Percentiles rank a stretch among this genome's conserved stretches.
Conservation (phyloP, 1,140 invertebrate genomes). For the Trichonephila inaurata region DNA sequence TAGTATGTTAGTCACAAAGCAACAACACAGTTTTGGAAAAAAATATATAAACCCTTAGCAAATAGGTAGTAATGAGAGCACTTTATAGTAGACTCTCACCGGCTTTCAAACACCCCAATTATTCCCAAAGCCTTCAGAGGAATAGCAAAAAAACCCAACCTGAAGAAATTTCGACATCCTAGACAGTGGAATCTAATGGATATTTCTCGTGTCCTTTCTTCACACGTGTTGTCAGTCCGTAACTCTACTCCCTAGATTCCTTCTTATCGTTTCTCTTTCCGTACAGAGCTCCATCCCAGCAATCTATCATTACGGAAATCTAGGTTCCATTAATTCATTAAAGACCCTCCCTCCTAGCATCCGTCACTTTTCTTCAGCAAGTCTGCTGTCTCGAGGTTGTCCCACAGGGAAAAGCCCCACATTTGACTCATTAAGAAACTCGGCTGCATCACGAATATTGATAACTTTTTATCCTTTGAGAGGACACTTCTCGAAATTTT, state of each 20-base stretch:
- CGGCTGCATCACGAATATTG: constrained; percentile 50
- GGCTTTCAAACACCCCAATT: constrained; percentile 11
- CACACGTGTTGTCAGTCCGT: constrained; percentile 54
- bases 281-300: constrained; percentile 31
- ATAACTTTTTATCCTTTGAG: constrained; percentile 58
- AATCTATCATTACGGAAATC: constrained; percentile 72
- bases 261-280: constrained; percentile 44
- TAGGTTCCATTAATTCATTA: constrained; percentile 74
- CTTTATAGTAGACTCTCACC: constrained; percentile 16
- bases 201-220: constrained; percentile 39
- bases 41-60: constrained; percentile 2
- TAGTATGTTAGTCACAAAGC: not conserved
- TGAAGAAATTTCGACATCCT: not conserved
- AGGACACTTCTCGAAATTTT: constrained; percentile 15
- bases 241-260: constrained; percentile 60
- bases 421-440: constrained; percentile 47
- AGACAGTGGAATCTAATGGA: constrained; percentile 52
- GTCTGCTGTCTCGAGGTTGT: constrained; percentile 33
- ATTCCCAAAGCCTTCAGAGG: constrained; percentile 9
- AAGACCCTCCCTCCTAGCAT: constrained; percentile 48
- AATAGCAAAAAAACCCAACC: not conserved
- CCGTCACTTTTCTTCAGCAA: constrained; percentile 58
- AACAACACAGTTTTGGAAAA: not conserved
- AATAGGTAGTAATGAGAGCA: constrained; percentile 23
- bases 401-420: constrained; percentile 31